phyloP scores from a whole-genome alignment of 2,113 vertebrate genomes.

The Pardalotus punctatus region DNA sequence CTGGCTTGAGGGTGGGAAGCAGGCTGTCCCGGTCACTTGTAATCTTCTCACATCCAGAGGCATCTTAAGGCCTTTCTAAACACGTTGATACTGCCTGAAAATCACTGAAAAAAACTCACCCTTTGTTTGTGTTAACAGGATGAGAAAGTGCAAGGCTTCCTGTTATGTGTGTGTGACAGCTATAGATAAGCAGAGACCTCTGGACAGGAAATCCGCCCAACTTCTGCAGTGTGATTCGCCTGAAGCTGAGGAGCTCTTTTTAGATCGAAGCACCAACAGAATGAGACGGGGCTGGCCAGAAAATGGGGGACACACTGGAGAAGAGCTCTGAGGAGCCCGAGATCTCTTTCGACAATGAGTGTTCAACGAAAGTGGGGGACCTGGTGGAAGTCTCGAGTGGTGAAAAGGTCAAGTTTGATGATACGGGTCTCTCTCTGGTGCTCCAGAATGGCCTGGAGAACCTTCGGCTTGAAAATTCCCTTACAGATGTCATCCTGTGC shows the following conservation, averaged over 20 bases:
- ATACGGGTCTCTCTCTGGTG: constrained; percentile 83
- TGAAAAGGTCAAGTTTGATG: constrained; percentile 81
- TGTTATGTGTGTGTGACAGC: constrained; percentile 84
- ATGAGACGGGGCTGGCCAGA: constrained; percentile 56
- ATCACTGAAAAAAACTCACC: constrained; percentile 37
- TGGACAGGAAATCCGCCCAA: constrained; percentile 82
- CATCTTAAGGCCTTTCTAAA: constrained; percentile 52
- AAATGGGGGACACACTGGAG: constrained; percentile 85
- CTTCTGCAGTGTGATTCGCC: constrained; percentile 73
- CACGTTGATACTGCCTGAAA: constrained; percentile 40
- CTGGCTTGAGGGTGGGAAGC: not conserved
- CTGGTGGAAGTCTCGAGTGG: constrained; percentile 69
- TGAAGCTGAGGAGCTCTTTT: constrained; percentile 58
- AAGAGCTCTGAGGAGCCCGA: constrained; percentile 78
- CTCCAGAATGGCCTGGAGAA: constrained; percentile 90
- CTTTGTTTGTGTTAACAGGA: constrained; percentile 79
- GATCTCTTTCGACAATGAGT: constrained; percentile 51
- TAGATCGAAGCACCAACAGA: constrained; percentile 60
- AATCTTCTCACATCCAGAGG: constrained; percentile 49
- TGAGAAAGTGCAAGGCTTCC: constrained; percentile 85
- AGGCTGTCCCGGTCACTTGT: constrained; percentile 4
- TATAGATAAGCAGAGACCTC: constrained; percentile 79
- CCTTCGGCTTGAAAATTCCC: constrained; percentile 85
- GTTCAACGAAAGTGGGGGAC: constrained; percentile 56
- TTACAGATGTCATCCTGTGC: constrained; percentile 87